Conservation (phyloP, 2,888 invertebrate genomes). For the Leucozona laternaria region DNA sequence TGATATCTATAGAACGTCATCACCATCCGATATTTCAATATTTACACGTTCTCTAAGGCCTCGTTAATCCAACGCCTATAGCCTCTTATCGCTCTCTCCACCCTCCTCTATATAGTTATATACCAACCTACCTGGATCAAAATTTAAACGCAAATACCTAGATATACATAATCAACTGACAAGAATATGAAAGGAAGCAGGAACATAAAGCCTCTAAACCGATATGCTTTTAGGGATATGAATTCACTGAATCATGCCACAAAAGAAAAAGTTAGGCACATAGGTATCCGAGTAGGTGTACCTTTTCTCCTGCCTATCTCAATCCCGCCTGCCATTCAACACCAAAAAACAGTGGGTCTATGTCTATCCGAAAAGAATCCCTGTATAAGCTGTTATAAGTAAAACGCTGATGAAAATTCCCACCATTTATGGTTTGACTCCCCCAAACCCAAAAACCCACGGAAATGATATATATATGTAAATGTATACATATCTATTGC, state of each 20-base stretch:
- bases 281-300: too few species aligned
- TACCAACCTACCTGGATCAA: constrained; percentile 10
- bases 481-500: neutral
- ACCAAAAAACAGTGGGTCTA: neutral
- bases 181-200: constrained; percentile 47
- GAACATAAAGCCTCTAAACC: constrained; percentile 50
- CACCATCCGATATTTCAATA: constrained; percentile 58
- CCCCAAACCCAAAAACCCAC: neutral
- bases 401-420: constrained; percentile 52
- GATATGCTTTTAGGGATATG: constrained; percentile 65
- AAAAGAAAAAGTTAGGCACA: constrained; percentile 36
- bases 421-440: constrained; percentile 16
- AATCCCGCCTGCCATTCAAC: neutral
- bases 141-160: constrained; percentile 68
- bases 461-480: neutral
- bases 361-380: constrained; percentile 31
- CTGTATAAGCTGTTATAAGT: constrained; percentile 40
- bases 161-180: constrained; percentile 68
- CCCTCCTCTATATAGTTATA: too few species aligned
- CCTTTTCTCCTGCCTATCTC: neutral
- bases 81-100: neutral
- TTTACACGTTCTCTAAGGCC: constrained; percentile 49
- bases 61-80: constrained; percentile 13
- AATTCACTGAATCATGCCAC: constrained; percentile 57
- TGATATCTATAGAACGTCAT: constrained; percentile 65